Conservation (phyloP, 2,113 vertebrate genomes). For the Falcunculus frontatus region DNA sequence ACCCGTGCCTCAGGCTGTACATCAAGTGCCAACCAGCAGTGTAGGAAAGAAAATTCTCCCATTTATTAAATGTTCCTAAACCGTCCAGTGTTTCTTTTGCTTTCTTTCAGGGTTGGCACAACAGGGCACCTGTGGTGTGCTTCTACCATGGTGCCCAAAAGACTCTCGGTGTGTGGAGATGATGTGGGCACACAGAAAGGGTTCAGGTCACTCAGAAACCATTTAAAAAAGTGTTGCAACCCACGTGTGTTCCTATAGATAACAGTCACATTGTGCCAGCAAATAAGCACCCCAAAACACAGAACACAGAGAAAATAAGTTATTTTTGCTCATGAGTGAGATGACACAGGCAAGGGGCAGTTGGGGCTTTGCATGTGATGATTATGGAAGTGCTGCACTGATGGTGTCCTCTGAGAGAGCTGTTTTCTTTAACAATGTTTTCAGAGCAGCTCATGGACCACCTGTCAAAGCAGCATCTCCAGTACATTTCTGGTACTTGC, state of each 20-base stretch:
- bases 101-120: neutral
- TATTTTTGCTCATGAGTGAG: neutral
- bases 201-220: neutral
- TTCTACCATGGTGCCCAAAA: neutral
- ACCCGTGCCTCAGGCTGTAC: accelerated
- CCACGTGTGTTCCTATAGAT: neutral
- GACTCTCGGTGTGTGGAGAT: neutral
- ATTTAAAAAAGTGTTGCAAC: neutral
- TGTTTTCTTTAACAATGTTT: neutral
- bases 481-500: neutral
- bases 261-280: neutral
- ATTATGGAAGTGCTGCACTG: neutral
- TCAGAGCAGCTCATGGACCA: neutral
- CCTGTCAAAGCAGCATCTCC: neutral
- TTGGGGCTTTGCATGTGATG: neutral
- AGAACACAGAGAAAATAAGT: neutral
- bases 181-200: neutral
- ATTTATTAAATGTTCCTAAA: neutral
- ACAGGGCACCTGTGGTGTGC: neutral
- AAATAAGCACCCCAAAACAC: neutral
- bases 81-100: neutral
- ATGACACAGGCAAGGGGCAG: neutral
- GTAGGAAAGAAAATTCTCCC: neutral
- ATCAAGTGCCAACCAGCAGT: neutral
- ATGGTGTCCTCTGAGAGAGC: neutral